Evolutionary conservation across 2,888 invertebrate genomes (phyloP).

Genomic region (Eupithecia exiguata): DNA sequence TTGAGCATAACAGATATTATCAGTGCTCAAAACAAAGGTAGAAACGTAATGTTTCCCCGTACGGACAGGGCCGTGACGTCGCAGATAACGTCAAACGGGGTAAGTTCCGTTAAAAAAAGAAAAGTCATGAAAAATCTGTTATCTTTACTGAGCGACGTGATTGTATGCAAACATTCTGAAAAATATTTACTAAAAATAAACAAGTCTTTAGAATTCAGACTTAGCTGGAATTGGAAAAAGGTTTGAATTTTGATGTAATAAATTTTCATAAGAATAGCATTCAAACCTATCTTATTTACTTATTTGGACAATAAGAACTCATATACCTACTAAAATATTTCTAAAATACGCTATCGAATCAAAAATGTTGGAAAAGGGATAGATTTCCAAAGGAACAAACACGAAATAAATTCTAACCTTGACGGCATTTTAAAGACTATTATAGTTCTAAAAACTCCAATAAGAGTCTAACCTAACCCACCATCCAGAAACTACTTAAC

Average conservation of each 20-base stretch:
- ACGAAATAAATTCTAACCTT: background rate
- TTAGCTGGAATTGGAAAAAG: background rate
- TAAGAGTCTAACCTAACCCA: slow-evolving; percentile 26
- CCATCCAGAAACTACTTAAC: slow-evolving; percentile 44
- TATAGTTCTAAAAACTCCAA: background rate
- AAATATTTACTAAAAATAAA: slow-evolving; percentile 18
- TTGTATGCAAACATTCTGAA: slow-evolving; percentile 44
- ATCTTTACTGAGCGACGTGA: slow-evolving; percentile 59
- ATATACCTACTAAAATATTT: background rate
- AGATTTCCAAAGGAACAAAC: background rate
- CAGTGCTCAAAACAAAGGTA: slow-evolving; percentile 51
- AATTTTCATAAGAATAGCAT: background rate
- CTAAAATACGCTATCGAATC: background rate
- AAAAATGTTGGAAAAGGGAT: background rate
- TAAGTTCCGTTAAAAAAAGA: slow-evolving; percentile 69
- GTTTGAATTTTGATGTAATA: background rate
- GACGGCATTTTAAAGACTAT: background rate
- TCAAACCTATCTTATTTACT: background rate
- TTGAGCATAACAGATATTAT: slow-evolving; percentile 43
- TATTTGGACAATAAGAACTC: background rate
- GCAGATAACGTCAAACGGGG: slow-evolving; percentile 79
- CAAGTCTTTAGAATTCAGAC: background rate
- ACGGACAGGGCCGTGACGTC: slow-evolving; percentile 72
- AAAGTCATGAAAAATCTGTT: slow-evolving; percentile 58
- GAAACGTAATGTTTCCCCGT: slow-evolving; percentile 57